Evolutionary conservation across 2,113 vertebrate species (phyloP), one percentile per base, ranked within the genome.

Genomic region (Heterotis niloticus): DNA sequence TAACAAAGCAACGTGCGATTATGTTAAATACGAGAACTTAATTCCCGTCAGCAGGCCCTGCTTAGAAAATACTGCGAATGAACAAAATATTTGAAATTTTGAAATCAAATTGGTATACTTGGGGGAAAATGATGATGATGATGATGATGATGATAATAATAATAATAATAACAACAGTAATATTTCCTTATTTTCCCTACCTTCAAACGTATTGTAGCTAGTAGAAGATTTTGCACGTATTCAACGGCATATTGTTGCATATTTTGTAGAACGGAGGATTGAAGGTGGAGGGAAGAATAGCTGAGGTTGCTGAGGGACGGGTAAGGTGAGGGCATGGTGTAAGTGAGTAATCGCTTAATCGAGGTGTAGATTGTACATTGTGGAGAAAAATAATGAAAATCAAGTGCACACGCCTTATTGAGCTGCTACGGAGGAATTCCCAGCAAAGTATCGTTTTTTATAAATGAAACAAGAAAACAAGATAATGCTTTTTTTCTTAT

Each of bases 351-450:
- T 88, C 91, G 92, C 91, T 91, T 81, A 90, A 83, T 79, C 90
- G 91, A 89, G 92, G 91, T 93, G 90, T 93, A 93, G 93, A 95
- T 94, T 95, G 91, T 94, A 85, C 86, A 90, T 44, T 44, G 88
- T 88, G 86, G 64, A 28, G n/a, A 81, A 84, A 65, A 83, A 86
- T 86, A 87, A 87, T 89, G 76, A 83, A 77, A 74, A 76, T 70
- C 88, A 92, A 92, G 88, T 82, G 77, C 89, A 92, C 91, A 94
- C 92, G 93, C 92, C 82, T 85, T 92, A 89, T 92, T 93, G 92
- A 91, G 96, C 95, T 98, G 96, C 97, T 97, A 96, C 94, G 92
- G 90, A 92, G 88, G 91, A 91, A 94, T 94, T 93, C 94, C 94
- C 94, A 91, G 92, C 94, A 90, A 91, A 88, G 89, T 93, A 90